Conservation (phyloP, 2,888 invertebrate genomes). For the Drosophila melanosoma region DNA sequence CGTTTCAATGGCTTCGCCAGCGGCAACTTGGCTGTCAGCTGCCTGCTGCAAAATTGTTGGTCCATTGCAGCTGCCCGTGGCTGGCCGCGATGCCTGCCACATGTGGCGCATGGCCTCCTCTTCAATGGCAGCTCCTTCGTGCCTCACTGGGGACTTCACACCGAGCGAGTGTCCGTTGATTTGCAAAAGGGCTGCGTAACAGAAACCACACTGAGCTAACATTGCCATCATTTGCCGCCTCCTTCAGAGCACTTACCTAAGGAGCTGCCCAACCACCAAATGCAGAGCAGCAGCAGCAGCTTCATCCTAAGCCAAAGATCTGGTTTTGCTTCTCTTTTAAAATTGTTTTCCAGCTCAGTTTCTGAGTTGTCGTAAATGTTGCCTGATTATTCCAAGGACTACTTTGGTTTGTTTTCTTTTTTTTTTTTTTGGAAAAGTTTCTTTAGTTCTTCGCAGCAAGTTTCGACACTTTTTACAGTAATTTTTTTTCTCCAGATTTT, state of each 20-base stretch:
- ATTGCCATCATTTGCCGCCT: background rate
- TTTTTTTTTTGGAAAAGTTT: conserved; percentile 1
- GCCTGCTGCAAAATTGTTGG: conserved; percentile 27
- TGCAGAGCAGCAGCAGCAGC: conserved; percentile 22
- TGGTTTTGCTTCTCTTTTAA: conserved; percentile 1
- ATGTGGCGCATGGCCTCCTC: conserved; percentile 40
- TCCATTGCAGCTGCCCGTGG: conserved; percentile 43
- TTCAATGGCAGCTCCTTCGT: background rate
- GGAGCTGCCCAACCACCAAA: conserved; percentile 32
- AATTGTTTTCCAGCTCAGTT: background rate
- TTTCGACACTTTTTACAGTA: conserved; percentile 23
- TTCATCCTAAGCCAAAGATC: conserved; percentile 41
- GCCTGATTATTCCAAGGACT: conserved; percentile 43
- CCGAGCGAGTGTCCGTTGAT: conserved; percentile 49
- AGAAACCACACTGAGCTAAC: conserved; percentile 15
- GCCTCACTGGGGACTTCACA: background rate
- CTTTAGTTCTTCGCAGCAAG: conserved; percentile 19
- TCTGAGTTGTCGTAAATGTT: conserved; percentile 21
- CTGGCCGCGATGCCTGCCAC: conserved; percentile 49
- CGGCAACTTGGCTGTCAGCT: conserved; percentile 33
- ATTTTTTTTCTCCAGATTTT: background rate
- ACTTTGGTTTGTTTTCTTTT: conserved; percentile 2
- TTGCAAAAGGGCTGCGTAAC: conserved; percentile 13
- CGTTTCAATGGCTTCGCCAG: conserved; percentile 2
- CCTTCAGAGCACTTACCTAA: conserved; percentile 49